These are phyloP conservation scores for Bombyx mori DNA, from an alignment of 1,140 invertebrate species.

Conservation along the genomic window ASM3026992v2 NC_085110.1:9438501-9439000, in stretches of 20 bases:
- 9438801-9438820: constrained; percentile 80
- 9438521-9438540: no score
- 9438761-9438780: constrained; percentile 88
- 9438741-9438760: constrained; percentile 86
- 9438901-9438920: constrained; percentile 87
- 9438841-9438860: constrained; percentile 83
- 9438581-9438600: neutral
- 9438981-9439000: constrained; percentile 59
- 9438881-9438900: constrained; percentile 88
- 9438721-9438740: constrained; percentile 83
- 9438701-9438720: constrained; percentile 77
- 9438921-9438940: constrained; percentile 83
- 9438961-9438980: constrained; percentile 61
- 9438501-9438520: no score
- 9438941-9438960: constrained; percentile 78
- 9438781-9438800: constrained; percentile 86
- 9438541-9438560: no score
- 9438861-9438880: constrained; percentile 88
- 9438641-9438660: constrained; percentile 32
- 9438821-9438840: constrained; percentile 76
- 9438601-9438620: constrained; percentile 29
- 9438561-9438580: no score
- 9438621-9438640: constrained; percentile 22
- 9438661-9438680: constrained; percentile 41
- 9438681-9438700: constrained; percentile 75